phyloP scores from a whole-genome alignment of 1,140 invertebrate genomes.

The Platorchestia sp. region DNA sequence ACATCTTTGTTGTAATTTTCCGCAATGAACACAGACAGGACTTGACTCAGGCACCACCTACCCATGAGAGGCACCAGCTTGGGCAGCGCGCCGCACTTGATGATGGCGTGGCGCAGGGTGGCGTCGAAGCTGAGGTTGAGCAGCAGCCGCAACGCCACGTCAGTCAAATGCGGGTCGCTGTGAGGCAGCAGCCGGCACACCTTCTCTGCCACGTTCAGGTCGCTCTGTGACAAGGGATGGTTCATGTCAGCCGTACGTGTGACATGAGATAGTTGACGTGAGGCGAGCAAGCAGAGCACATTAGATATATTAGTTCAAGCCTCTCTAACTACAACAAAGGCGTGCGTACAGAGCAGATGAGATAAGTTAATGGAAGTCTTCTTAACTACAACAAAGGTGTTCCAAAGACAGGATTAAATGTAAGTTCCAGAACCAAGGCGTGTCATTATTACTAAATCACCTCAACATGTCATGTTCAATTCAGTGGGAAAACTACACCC shows the following conservation, averaged over 20 bases:
- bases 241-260: conserved; percentile 53
- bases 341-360: not conserved
- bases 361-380: not conserved
- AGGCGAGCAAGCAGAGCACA: not conserved
- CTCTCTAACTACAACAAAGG: not conserved
- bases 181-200: conserved; percentile 69
- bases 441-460: too few species aligned
- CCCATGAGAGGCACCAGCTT: conserved; percentile 91
- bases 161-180: conserved; percentile 77
- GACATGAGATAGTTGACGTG: too few species aligned
- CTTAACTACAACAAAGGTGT: too few species aligned
- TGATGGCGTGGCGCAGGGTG: conserved; percentile 88
- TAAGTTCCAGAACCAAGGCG: too few species aligned
- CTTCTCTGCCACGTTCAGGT: conserved; percentile 74
- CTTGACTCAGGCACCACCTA: conserved; percentile 74
- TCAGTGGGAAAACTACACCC: too few species aligned
- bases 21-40: too few species aligned
- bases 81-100: conserved; percentile 88
- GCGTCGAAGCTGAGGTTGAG: conserved; percentile 98
- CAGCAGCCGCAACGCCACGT: conserved; percentile 87
- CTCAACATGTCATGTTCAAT: too few species aligned
- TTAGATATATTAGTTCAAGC: not conserved
- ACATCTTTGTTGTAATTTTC: too few species aligned
- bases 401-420: too few species aligned
- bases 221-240: conserved; percentile 71